Percentiles rank a stretch among this genome's conserved stretches.
Conservation (phyloP, 2,797 vertebrate genomes). For the Melanotaenia nigrans region DNA sequence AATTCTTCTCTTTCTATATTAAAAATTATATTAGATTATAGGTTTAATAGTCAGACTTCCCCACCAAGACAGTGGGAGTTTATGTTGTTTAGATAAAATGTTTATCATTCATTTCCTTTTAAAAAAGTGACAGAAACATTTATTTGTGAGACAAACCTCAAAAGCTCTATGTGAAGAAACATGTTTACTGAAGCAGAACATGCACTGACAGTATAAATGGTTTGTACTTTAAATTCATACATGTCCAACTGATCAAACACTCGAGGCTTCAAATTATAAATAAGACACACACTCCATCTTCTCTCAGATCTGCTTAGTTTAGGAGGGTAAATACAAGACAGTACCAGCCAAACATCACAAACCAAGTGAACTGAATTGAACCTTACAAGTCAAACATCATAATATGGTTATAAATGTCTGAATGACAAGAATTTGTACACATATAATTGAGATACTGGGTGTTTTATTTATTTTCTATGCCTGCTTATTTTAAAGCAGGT, state of each 20-base stretch:
- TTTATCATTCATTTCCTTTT: constrained; percentile 26
- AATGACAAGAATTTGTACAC: constrained; percentile 17
- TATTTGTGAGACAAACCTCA: constrained; percentile 19
- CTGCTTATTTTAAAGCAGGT: no score
- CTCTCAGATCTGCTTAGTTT: constrained; percentile 40
- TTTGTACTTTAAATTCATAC: constrained; percentile 46
- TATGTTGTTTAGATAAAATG: constrained; percentile 13
- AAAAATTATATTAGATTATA: constrained; percentile 42
- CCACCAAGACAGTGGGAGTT: constrained; percentile 12
- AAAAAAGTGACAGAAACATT: constrained; percentile 25
- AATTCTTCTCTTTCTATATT: constrained; percentile 50
- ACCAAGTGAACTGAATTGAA: constrained; percentile 21
- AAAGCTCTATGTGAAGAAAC: constrained; percentile 7
- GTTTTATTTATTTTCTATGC: no score
- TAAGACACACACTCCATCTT: constrained; percentile 28
- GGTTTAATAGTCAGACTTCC: constrained; percentile 34
- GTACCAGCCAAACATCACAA: constrained; percentile 12
- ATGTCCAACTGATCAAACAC: constrained; percentile 55
- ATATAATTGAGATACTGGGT: no score
- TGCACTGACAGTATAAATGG: constrained; percentile 25
- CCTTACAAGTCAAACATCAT: constrained; percentile 28
- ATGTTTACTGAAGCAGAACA: constrained; percentile 42
- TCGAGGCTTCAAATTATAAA: constrained; percentile 42
- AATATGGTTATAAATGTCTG: constrained; percentile 1
- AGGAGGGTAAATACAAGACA: constrained; percentile 30